Evolutionary conservation across 2,888 invertebrate genomes (phyloP).

Genomic region (Eupeodes luniger): DNA sequence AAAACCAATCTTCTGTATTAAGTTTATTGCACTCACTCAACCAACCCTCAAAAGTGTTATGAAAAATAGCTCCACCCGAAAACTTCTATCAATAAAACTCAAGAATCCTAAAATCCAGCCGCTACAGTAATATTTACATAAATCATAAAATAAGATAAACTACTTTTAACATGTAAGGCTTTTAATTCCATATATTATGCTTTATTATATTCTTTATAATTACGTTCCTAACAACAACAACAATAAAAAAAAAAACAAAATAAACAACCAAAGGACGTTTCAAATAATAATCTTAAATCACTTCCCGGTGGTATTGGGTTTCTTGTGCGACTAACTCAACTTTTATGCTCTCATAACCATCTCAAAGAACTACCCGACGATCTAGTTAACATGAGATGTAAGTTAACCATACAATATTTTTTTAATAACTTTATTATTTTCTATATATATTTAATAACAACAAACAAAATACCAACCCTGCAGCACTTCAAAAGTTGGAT

Average conservation of each 20-base stretch:
- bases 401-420: conserved; percentile 77
- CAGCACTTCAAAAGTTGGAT: conserved; percentile 88
- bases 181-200: conserved; percentile 51
- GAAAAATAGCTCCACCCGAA: too few species aligned
- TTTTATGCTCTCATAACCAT: conserved; percentile 91
- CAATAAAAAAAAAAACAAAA: conserved; percentile 51
- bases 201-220: conserved; percentile 39
- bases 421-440: neutral
- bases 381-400: conserved; percentile 93
- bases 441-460: neutral
- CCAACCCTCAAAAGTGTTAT: too few species aligned
- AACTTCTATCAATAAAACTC: too few species aligned
- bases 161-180: conserved; percentile 25
- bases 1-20: too few species aligned
- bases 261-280: conserved; percentile 87
- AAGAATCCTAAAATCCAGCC: too few species aligned
- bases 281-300: conserved; percentile 89
- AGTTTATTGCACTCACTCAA: too few species aligned
- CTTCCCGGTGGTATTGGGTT: conserved; percentile 94
- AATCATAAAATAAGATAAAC: too few species aligned
- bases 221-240: conserved; percentile 40
- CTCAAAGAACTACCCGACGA: conserved; percentile 91
- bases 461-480: neutral
- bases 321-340: conserved; percentile 89
- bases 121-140: too few species aligned